phyloP scores from a whole-genome alignment of 2,113 vertebrate species.

The Ictalurus furcatus region DNA sequence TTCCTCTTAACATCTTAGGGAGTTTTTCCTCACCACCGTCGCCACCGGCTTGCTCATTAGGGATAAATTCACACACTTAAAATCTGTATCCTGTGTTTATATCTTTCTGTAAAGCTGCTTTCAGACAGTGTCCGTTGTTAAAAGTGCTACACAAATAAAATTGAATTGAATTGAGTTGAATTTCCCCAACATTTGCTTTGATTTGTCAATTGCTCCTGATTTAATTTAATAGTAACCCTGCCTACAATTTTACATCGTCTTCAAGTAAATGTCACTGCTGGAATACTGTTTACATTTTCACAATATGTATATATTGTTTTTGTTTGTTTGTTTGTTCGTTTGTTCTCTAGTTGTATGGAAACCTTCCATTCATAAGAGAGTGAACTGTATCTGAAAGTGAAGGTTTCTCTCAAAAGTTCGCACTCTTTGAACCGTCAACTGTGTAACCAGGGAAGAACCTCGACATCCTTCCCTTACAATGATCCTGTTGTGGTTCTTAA shows the following conservation, averaged over 20 bases:
- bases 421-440: background rate
- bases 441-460: background rate
- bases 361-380: background rate
- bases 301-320: background rate
- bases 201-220: background rate
- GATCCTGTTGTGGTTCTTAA: background rate
- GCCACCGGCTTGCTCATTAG: too few species aligned
- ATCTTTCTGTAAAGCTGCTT: too few species aligned
- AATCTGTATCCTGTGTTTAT: too few species aligned
- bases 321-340: background rate
- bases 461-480: conserved; percentile 1
- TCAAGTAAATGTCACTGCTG: background rate
- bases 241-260: background rate
- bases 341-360: background rate
- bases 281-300: background rate
- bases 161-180: too few species aligned
- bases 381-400: background rate
- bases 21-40: too few species aligned
- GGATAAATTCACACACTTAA: too few species aligned
- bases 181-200: background rate
- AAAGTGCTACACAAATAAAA: too few species aligned
- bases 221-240: background rate
- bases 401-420: background rate
- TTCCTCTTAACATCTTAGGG: too few species aligned
- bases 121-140: too few species aligned